A percentile compares a stretch with the other conserved stretches of the same genome.
Evolutionary conservation across 2,797 vertebrate species (phyloP).

Genomic region (Yasuhikotakia modesta): DNA sequence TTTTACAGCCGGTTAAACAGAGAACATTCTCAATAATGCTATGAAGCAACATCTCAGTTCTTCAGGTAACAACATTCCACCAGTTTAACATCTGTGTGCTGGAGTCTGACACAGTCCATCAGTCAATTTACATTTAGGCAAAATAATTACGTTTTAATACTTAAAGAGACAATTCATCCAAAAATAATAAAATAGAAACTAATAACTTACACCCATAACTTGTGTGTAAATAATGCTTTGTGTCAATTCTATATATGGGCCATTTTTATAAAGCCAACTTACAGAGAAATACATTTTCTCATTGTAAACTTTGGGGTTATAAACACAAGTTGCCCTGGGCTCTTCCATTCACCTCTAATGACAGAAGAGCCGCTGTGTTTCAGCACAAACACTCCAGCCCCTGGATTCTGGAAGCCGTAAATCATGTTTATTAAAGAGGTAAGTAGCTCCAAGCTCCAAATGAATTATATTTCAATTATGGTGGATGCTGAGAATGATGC

Average conservation of each 20-base stretch:
- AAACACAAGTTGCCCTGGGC: constrained; percentile 32
- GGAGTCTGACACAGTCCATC: too few species aligned
- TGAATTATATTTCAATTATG: constrained; percentile 48
- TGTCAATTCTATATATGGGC: background rate
- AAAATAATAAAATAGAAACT: too few species aligned
- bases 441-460: constrained; percentile 36
- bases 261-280: background rate
- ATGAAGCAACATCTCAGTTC: too few species aligned
- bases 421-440: constrained; percentile 41
- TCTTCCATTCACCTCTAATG: constrained; percentile 27
- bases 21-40: too few species aligned
- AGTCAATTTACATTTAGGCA: too few species aligned
- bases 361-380: constrained; percentile 25
- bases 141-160: too few species aligned
- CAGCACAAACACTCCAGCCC: constrained; percentile 7
- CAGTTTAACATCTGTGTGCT: too few species aligned
- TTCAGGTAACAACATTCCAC: too few species aligned
- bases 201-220: too few species aligned
- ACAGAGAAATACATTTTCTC: background rate
- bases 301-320: background rate
- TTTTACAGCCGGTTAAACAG: too few species aligned
- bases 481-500: constrained; percentile 14
- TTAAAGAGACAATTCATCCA: too few species aligned
- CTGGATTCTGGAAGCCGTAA: background rate
- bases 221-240: background rate